These are phyloP conservation scores for Lasioglossum lativentre DNA, from an alignment of 2,888 invertebrate species.

Conservation along the genomic window DNA sequence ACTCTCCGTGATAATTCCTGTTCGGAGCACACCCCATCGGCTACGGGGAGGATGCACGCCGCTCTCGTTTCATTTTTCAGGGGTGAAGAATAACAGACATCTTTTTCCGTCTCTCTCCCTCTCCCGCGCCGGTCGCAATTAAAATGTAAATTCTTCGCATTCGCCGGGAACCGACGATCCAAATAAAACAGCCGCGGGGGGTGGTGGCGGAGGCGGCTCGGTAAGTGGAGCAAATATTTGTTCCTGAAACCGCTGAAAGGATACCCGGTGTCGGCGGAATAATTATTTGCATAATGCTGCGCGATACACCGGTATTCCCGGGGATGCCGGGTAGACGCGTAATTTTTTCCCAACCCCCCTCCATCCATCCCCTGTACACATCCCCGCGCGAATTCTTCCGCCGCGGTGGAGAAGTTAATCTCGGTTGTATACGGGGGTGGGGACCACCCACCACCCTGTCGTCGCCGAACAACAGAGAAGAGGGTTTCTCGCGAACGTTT, in stretches of 20 bases:
- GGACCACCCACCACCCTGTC: neutral
- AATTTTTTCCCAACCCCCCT: constrained; percentile 12
- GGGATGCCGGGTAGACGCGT: neutral
- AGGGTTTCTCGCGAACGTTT: constrained; percentile 42
- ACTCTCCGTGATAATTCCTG: neutral
- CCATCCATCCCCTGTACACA: neutral
- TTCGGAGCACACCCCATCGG: neutral
- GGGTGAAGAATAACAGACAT: constrained; percentile 36
- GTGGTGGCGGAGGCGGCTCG: neutral
- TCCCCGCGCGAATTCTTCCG: neutral
- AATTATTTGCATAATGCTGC: constrained; percentile 54
- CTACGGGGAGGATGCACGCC: neutral
- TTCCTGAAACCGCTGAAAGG: constrained; percentile 41
- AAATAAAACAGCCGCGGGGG: constrained; percentile 30
- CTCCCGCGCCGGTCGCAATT: constrained; percentile 29
- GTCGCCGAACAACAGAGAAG: constrained; percentile 3
- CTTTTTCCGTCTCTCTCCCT: constrained; percentile 1
- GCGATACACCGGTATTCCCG: constrained; percentile 35
- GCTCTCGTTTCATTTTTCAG: neutral
- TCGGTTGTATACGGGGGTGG: neutral
- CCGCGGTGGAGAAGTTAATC: constrained; percentile 28
- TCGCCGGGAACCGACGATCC: constrained; percentile 27
- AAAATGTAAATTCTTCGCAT: constrained; percentile 53
- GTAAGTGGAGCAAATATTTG: constrained; percentile 50
- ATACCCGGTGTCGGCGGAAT: constrained; percentile 43